These are phyloP conservation scores for Crotalus helleri DNA, from an alignment of 2,113 vertebrate species.

Conservation along the genomic window DNA sequence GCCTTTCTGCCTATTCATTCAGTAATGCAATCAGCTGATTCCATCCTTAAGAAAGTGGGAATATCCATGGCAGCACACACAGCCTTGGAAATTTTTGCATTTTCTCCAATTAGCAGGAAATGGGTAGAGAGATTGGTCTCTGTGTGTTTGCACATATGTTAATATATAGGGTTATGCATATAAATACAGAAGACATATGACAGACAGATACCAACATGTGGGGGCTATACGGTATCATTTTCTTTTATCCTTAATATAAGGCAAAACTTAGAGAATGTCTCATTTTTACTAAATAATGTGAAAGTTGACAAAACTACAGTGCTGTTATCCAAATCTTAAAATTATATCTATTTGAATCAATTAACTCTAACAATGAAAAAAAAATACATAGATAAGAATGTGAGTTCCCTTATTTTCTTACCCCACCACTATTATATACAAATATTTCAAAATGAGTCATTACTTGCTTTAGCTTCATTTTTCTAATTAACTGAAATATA, in stretches of 20 bases:
- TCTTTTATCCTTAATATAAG: background rate
- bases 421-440: background rate
- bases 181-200: background rate
- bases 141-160: background rate
- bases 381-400: background rate
- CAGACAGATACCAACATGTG: background rate
- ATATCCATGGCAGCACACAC: background rate
- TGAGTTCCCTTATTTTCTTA: background rate
- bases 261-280: background rate
- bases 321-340: background rate
- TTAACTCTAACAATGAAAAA: background rate
- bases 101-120: background rate
- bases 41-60: background rate
- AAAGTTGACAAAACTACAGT: background rate
- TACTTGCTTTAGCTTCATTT: background rate
- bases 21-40: background rate
- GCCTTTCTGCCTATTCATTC: background rate
- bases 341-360: background rate
- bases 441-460: background rate
- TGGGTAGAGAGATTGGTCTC: background rate
- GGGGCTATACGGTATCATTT: background rate
- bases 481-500: background rate
- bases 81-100: background rate
- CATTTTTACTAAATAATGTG: background rate
- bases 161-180: background rate